Evolutionary conservation across 2,888 invertebrate genomes (phyloP).

Genomic region (Callyntrura guangdongensis): DNA sequence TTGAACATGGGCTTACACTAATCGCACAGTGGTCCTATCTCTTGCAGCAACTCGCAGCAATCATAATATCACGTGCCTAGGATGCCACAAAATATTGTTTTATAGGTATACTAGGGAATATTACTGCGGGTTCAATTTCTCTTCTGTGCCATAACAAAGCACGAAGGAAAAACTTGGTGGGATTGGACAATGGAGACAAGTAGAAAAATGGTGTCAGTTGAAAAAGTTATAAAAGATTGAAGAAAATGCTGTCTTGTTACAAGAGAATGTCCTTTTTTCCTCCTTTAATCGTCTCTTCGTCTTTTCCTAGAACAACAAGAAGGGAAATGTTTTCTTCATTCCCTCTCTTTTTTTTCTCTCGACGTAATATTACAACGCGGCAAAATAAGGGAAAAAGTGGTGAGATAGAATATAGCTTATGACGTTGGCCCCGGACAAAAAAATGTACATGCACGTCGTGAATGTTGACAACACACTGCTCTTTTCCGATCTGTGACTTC

Average conservation of each 20-base stretch:
- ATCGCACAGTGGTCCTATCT: slow-evolving; percentile 44
- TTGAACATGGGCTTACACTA: slow-evolving; percentile 65
- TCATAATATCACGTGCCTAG: neutral
- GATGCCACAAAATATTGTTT: slow-evolving; percentile 33
- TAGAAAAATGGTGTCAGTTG: slow-evolving; percentile 69
- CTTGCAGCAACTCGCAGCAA: slow-evolving; percentile 2
- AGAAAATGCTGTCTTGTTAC: slow-evolving; percentile 39
- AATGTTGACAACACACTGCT: slow-evolving; percentile 80
- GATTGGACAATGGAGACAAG: slow-evolving; percentile 67
- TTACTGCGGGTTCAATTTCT: slow-evolving; percentile 11
- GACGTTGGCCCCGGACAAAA: slow-evolving; percentile 59
- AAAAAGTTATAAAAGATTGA: slow-evolving; percentile 63
- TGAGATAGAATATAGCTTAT: slow-evolving; percentile 13
- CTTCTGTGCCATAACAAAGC: neutral
- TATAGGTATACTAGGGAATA: neutral
- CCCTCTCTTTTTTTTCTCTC: neutral
- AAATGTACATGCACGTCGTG: slow-evolving; percentile 66
- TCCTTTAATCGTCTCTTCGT: slow-evolving; percentile 40
- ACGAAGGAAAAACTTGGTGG: slow-evolving; percentile 38
- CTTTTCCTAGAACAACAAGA: slow-evolving; percentile 25
- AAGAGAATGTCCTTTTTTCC: slow-evolving; percentile 32
- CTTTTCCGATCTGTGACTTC: slow-evolving; percentile 72
- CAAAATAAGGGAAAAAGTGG: slow-evolving; percentile 42
- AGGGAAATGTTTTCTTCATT: slow-evolving; percentile 19
- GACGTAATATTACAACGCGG: slow-evolving; percentile 37